These are phyloP conservation scores for Ectropis crepuscularia DNA, from an alignment of 2,888 invertebrate genomes.

Conservation along the genomic window DNA sequence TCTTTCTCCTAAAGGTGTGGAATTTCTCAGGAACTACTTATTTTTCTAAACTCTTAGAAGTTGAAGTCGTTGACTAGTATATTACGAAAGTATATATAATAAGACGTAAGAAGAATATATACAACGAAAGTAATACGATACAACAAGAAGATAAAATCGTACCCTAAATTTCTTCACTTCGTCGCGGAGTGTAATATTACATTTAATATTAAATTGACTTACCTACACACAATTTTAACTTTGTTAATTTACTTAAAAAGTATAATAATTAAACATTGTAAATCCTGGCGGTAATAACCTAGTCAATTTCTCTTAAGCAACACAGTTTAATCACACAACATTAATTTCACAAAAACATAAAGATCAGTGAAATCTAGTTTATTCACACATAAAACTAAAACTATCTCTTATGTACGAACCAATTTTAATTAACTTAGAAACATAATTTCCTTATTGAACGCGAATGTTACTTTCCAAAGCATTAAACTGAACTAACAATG, in stretches of 20 bases:
- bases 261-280: neutral
- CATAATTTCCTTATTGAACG: constrained; percentile 7
- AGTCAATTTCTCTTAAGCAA: neutral
- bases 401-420: neutral
- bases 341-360: constrained; percentile 9
- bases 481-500: constrained; percentile 17
- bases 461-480: constrained; percentile 16
- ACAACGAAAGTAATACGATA: too few relatives aligned
- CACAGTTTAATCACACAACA: neutral
- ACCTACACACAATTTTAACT: too few relatives aligned
- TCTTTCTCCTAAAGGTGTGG: too few relatives aligned
- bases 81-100: too few relatives aligned
- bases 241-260: neutral
- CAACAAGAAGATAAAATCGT: too few relatives aligned
- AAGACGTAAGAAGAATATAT: too few relatives aligned
- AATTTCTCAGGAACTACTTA: too few relatives aligned
- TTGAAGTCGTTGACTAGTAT: too few relatives aligned
- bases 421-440: constrained; percentile 12
- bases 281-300: neutral
- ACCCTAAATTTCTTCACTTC: too few relatives aligned
- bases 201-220: too few relatives aligned
- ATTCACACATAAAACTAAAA: constrained; percentile 15
- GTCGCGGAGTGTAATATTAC: too few relatives aligned
- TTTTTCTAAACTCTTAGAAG: too few relatives aligned
- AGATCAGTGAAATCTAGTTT: neutral